Base-by-base conservation (phyloP, 1,140 invertebrate species). In the Asbolus verrucosus region DNA sequence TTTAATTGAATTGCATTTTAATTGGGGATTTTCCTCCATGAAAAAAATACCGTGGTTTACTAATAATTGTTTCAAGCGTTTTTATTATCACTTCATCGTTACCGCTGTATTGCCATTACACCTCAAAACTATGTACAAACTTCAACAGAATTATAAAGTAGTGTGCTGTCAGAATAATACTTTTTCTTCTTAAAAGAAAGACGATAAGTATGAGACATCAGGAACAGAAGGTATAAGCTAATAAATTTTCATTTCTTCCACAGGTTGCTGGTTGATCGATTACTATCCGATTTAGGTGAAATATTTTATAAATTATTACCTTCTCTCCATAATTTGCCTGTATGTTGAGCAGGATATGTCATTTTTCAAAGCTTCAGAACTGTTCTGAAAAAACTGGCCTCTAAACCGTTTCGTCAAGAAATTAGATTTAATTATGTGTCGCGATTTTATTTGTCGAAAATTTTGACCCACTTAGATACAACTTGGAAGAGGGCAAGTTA, bases 231-330 rank as follows among this genome's bases (percentile, higher is more conserved):
- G 36, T 41, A 65, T 11, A 16, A 65, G 19, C 38, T 38, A 24
- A 38, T 30, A 41, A 65, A 65, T 54, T 54, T 54, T 24, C 46
- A 54, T 31, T 54, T 54, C 46, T 54, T 54, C 46, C 46, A 54
- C 46, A 30, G 46, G 46, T 54, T 54, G 46, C 24, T 14, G 39
- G 13, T 16, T 43, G 46, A 54, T 65, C 61, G 36, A 38, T 36
- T 18, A 14, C 18, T 27, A 11, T 11, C 14, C 31, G 16, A 38
- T 38, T 39, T 33, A 14, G 50, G 6, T 27, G 50, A 59, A 27
- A 59, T 30, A 18, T 16, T 18, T 30, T 31, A 31, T 14, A 61
- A 61, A 61, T 18, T 61, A 43, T 61, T 15, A 14, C 9, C 59
- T 11, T 59, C 19, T 15, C 13, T 27, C 24, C 50, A 9, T 24